A percentile compares a stretch with the other conserved stretches of the same genome.
phyloP scores from a whole-genome alignment of 1,140 invertebrate species.

The Maconellicoccus hirsutus region DNA sequence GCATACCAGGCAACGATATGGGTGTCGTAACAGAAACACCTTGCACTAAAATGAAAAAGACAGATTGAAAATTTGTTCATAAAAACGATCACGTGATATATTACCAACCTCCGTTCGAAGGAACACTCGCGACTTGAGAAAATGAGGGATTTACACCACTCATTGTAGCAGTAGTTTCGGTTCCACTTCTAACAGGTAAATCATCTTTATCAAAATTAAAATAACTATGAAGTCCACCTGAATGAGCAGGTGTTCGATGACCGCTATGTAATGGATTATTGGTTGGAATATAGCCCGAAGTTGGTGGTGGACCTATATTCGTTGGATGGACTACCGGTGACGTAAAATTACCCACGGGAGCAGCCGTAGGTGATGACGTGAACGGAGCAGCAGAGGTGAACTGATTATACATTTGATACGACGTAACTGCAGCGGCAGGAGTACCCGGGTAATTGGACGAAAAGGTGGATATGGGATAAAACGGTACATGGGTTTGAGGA shows the following conservation, averaged over 20 bases:
- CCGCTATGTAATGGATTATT: neutral
- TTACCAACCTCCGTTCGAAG: neutral
- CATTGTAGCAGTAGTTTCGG: neutral
- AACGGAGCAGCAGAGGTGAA: neutral
- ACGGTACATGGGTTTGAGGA: neutral
- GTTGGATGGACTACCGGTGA: neutral
- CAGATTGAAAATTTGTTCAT: neutral
- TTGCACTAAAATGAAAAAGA: neutral
- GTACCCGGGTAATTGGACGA: neutral
- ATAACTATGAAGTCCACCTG: neutral
- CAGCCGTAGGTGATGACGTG: neutral
- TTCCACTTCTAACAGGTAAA: neutral
- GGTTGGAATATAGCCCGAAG: neutral
- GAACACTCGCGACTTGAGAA: neutral
- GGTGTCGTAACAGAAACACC: constrained; percentile 56
- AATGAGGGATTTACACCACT: neutral
- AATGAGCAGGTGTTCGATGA: neutral
- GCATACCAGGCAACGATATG: constrained; percentile 64
- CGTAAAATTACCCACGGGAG: neutral
- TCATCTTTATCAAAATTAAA: neutral
- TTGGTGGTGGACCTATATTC: neutral
- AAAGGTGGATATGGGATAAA: neutral
- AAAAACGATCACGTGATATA: neutral
- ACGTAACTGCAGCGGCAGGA: neutral
- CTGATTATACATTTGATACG: neutral